Evolutionary conservation across 1,140 invertebrate species (phyloP), one percentile per base, ranked within the genome.

Genomic region (Drosophila setifemur): DNA sequence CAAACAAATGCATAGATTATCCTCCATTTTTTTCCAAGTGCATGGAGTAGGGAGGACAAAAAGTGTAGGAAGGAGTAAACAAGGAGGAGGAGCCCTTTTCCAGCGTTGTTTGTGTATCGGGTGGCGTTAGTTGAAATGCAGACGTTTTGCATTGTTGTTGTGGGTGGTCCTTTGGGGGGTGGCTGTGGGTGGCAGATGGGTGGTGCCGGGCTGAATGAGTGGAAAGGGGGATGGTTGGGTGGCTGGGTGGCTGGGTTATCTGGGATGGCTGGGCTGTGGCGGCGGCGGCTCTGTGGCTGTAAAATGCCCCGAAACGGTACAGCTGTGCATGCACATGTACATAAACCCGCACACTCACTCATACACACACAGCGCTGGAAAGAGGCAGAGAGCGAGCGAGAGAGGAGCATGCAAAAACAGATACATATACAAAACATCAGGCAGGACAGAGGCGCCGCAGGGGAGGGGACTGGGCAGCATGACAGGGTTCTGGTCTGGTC

Each of bases 121-220:
- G 77, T 63, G 79, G 78, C 78, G 73, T 85, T 86, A 86, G 79
- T 86, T 86, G 79, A 85, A 85, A 85, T 85, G 81, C 79, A 85
- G 79, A 85, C 79, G 74, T 67, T 86, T 85, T 85, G 81, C 81
- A 86, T 86, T 85, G 79, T 83, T 83, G 79, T 83, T 73, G 70
- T 55, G 49, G 71, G 69, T 72, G 69, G 68, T 40, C 57, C 37
- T 33, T 31, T 57, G 47, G 52, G 57, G 74, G 14, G 29, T 42
- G 33, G 33, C 14, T 19, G 57, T 26, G 66, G 64, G 33, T 68
- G 71, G 76, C 71, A 60, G 43, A 21, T 33, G 54, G 54, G 25
- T 29, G 52, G 39, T 5, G 19, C n/a, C 4, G n/a, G n/a, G 11
- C 11, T 14, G 31, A 12, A 11, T 28, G 28, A 5, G 7, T 33